These are phyloP conservation scores for Cinclus cinclus DNA, from an alignment of 2,113 vertebrate species.

Conservation along the genomic window DNA sequence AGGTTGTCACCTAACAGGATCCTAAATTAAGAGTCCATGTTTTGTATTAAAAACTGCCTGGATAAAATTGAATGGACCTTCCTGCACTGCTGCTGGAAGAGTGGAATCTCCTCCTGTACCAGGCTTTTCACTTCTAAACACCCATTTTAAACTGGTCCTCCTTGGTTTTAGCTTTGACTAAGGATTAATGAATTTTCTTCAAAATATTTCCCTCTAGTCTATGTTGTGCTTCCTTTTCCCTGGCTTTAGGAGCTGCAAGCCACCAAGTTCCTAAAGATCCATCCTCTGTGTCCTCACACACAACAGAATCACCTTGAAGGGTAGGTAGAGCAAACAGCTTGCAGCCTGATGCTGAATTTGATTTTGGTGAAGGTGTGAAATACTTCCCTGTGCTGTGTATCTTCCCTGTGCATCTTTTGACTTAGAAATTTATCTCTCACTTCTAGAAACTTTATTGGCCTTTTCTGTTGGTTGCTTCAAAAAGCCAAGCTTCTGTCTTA, in stretches of 20 bases:
- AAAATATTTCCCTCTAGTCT: background rate
- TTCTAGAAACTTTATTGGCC: background rate
- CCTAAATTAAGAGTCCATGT: background rate
- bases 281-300: background rate
- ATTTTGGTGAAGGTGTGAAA: background rate
- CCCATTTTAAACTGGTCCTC: background rate
- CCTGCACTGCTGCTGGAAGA: background rate
- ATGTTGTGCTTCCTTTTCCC: rapidly evolving
- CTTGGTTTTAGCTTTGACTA: background rate
- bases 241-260: background rate
- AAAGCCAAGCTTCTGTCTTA: background rate
- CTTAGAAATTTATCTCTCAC: background rate
- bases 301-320: background rate
- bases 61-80: background rate
- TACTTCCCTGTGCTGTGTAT: background rate
- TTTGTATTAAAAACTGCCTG: background rate
- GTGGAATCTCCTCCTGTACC: background rate
- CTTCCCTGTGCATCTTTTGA: background rate
- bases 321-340: background rate
- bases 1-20: background rate
- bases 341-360: background rate
- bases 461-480: background rate
- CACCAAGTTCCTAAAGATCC: background rate
- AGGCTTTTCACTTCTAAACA: background rate
- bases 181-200: background rate